Base-by-base conservation (phyloP, 1,140 invertebrate genomes). In the Battus philenor region DNA sequence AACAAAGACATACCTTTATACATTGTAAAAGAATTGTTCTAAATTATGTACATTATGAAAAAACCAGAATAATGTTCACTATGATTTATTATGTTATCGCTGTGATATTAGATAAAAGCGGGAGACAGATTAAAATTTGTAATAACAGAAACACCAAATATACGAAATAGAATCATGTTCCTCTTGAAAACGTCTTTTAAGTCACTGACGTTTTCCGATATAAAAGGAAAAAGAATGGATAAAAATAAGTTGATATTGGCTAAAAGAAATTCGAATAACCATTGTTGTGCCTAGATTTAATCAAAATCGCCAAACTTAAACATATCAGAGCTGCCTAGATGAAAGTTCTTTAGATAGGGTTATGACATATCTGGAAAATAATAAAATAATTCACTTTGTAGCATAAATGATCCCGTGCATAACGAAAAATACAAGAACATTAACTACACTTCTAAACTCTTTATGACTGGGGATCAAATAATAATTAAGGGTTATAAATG, bases 211-310 rank as follows among this genome's bases (percentile, higher is more conserved):
- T n/a, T n/a, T n/a, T n/a, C n/a, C n/a, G n/a, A n/a, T n/a, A n/a
- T n/a, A n/a, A n/a, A n/a, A n/a, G n/a, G n/a, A n/a, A n/a, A n/a
- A n/a, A n/a, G n/a, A n/a, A n/a, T n/a, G n/a, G n/a, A n/a, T n/a
- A n/a, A n/a, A n/a, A n/a, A n/a, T n/a, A n/a, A n/a, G n/a, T n/a
- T n/a, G n/a, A n/a, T n/a, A n/a, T n/a, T n/a, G n/a, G n/a, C n/a
- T n/a, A n/a, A n/a, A n/a, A n/a, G n/a, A n/a, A n/a, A n/a, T n/a
- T n/a, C n/a, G n/a, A n/a, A n/a, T 56, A 47, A 59, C 68, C 65
- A 65, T 65, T 66, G 45, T 66, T 63, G 70, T 77, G 73, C 73
- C 73, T 74, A 77, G 73, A 73, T 68, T 62, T 68, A 65, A 67
- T 64, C 47, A 34, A 68, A 71, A 65, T 68, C 69, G 68, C 72